Conservation (phyloP, 2,888 invertebrate genomes). For the Eristalis arbustorum region DNA sequence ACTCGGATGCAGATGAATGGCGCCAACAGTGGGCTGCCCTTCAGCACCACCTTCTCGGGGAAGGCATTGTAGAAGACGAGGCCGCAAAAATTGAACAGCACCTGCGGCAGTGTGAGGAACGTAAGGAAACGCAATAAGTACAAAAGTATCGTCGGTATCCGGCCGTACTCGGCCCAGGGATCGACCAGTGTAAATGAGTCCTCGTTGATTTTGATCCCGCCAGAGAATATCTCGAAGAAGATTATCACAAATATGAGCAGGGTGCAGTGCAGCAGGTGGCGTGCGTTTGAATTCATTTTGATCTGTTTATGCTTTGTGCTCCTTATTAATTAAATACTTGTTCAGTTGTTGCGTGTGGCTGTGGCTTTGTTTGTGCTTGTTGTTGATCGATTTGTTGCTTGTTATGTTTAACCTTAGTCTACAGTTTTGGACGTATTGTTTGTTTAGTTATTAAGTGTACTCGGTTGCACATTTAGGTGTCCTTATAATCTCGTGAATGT, state of each 20-base stretch:
- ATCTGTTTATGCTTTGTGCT: background rate
- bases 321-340: conserved; percentile 30
- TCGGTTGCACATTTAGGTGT: conserved; percentile 42
- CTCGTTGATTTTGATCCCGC: conserved; percentile 83
- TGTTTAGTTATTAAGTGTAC: conserved; percentile 23
- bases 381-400: conserved; percentile 53
- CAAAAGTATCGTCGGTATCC: conserved; percentile 86
- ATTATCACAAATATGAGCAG: conserved; percentile 88
- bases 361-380: conserved; percentile 54
- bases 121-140: conserved; percentile 90
- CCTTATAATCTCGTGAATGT: conserved; percentile 44
- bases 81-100: conserved; percentile 90
- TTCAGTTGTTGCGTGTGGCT: conserved; percentile 6
- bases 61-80: conserved; percentile 95
- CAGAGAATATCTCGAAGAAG: conserved; percentile 86
- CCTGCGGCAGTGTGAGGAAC: conserved; percentile 93
- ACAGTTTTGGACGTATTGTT: conserved; percentile 55
- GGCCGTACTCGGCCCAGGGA: conserved; percentile 91
- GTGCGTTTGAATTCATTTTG: conserved; percentile 81
- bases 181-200: conserved; percentile 84
- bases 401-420: conserved; percentile 25
- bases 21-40: conserved; percentile 94
- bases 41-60: conserved; percentile 92
- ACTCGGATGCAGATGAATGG: conserved; percentile 97
- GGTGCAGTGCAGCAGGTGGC: conserved; percentile 90